Conservation (phyloP, 2,797 vertebrate genomes). For the Eidolon dupreanum region DNA sequence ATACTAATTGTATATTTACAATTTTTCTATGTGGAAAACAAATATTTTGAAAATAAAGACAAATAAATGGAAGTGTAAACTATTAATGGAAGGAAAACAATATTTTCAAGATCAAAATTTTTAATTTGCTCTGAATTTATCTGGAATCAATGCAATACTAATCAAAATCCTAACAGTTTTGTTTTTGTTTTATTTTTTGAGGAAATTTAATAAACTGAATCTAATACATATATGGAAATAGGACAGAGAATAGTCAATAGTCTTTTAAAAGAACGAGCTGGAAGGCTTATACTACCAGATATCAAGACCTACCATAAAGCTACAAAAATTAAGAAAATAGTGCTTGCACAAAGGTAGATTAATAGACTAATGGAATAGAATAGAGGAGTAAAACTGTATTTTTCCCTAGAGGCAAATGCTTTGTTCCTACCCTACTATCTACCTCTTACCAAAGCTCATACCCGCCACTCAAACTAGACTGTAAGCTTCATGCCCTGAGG, state of each 20-base stretch:
- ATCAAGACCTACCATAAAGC: background rate
- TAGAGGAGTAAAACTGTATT: background rate
- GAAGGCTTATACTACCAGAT: background rate
- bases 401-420: background rate
- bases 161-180: background rate
- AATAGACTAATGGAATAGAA: background rate
- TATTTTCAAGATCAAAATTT: slow-evolving; percentile 35
- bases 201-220: slow-evolving; percentile 21
- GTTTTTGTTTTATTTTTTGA: background rate
- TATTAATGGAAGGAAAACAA: background rate
- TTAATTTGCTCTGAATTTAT: background rate
- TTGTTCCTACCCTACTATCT: background rate
- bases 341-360: background rate
- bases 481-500: background rate
- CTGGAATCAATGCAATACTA: background rate
- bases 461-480: background rate
- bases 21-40: background rate
- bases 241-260: background rate
- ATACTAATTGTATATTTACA: background rate
- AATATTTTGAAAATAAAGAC: background rate
- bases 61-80: background rate
- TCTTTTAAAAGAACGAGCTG: background rate
- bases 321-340: background rate
- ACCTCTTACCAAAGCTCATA: background rate
- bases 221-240: background rate